These are phyloP conservation scores for Athalia circularis DNA, from an alignment of 2,888 invertebrate genomes.

Conservation along the genomic window DNA sequence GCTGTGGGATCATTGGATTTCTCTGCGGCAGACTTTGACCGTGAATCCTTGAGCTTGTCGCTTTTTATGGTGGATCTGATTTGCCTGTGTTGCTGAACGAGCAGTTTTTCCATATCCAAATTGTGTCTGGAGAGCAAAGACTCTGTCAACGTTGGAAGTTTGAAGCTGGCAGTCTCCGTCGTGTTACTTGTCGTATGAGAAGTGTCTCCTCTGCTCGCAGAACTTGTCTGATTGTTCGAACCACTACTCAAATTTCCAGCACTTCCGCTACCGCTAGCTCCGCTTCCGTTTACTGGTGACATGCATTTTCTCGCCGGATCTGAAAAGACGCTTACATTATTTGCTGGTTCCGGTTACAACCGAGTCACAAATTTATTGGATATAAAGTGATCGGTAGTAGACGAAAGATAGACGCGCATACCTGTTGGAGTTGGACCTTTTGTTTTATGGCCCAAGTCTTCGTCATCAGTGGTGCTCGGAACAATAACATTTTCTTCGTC, in stretches of 20 bases:
- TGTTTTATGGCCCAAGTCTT: slow-evolving; percentile 61
- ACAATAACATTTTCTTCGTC: slow-evolving; percentile 65
- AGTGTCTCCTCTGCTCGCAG: slow-evolving; percentile 72
- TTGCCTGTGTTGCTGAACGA: slow-evolving; percentile 83
- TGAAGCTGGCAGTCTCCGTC: slow-evolving; percentile 69
- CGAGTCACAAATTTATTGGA: too few relatives aligned
- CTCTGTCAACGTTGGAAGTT: slow-evolving; percentile 78
- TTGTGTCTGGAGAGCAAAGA: slow-evolving; percentile 82
- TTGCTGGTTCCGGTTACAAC: background rate
- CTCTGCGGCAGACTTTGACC: slow-evolving; percentile 73
- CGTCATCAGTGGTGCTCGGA: slow-evolving; percentile 57
- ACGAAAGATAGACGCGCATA: slow-evolving; percentile 38
- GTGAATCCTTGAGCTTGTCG: slow-evolving; percentile 75
- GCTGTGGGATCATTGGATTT: slow-evolving; percentile 68
- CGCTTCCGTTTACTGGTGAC: slow-evolving; percentile 76
- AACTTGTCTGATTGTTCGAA: slow-evolving; percentile 78
- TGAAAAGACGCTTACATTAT: background rate
- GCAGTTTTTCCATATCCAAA: slow-evolving; percentile 87
- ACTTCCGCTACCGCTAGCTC: slow-evolving; percentile 76
- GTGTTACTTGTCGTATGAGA: slow-evolving; percentile 73
- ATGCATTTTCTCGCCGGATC: slow-evolving; percentile 72
- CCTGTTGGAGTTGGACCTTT: slow-evolving; percentile 56
- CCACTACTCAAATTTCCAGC: slow-evolving; percentile 79
- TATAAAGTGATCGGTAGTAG: too few relatives aligned
- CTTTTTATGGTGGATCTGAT: slow-evolving; percentile 75